Conservation (phyloP, 1,140 invertebrate genomes). For the Stegodyphus dumicola region DNA sequence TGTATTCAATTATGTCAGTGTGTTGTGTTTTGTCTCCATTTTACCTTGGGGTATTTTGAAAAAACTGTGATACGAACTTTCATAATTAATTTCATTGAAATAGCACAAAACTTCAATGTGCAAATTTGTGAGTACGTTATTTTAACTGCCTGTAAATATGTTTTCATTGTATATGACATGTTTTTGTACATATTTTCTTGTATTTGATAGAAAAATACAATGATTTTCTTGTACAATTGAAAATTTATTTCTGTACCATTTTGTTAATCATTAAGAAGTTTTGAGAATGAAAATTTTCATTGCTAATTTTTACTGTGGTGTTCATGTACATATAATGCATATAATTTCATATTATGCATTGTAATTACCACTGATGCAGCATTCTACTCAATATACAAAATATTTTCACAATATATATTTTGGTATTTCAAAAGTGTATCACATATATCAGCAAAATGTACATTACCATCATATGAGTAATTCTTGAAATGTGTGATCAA, state of each 20-base stretch:
- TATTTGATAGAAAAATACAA: background rate
- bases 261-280: constrained; percentile 5
- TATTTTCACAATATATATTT: constrained; percentile 59
- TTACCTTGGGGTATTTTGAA: constrained; percentile 34
- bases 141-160: constrained; percentile 33
- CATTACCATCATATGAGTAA: background rate
- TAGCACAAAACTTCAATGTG: constrained; percentile 11
- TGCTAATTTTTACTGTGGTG: constrained; percentile 9
- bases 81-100: constrained; percentile 15
- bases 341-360: constrained; percentile 20
- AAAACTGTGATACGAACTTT: constrained; percentile 58
- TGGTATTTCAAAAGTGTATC: constrained; percentile 26
- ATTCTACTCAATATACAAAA: constrained; percentile 52
- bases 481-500: background rate
- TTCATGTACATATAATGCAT: constrained; percentile 30
- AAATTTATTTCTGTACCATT: constrained; percentile 18
- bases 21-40: background rate
- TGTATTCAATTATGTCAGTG: too few species aligned
- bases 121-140: constrained; percentile 26
- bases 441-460: background rate
- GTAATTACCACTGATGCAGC: constrained; percentile 22
- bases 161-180: constrained; percentile 53
- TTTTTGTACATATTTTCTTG: constrained; percentile 41
- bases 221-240: background rate
- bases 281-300: constrained; percentile 13